phyloP scores from a whole-genome alignment of 2,797 vertebrate species.

The Morus bassanus region DNA sequence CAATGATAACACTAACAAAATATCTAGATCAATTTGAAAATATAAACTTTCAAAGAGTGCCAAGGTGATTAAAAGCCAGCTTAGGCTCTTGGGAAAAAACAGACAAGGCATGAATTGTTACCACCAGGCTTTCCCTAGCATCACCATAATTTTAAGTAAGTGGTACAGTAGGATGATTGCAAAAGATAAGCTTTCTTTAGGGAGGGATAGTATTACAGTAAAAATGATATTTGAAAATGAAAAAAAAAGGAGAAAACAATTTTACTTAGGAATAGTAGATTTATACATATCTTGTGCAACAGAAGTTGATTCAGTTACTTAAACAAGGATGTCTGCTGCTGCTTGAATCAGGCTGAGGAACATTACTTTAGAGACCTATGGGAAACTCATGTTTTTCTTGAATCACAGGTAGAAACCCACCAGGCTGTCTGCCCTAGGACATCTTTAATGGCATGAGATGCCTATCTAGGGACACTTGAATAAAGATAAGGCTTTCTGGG shows the following conservation, averaged over 20 bases:
- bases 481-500: neutral
- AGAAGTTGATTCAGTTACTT: neutral
- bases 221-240: neutral
- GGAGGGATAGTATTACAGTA: neutral
- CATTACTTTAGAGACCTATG: neutral
- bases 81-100: neutral
- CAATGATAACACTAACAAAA: neutral
- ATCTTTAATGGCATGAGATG: neutral
- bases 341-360: neutral
- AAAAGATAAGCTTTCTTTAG: neutral
- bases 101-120: neutral
- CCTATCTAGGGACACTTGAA: neutral
- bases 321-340: neutral
- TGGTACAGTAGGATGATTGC: neutral
- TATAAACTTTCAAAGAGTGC: neutral
- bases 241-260: rapidly evolving
- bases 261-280: neutral
- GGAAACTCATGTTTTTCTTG: neutral
- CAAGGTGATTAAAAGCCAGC: neutral
- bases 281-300: neutral
- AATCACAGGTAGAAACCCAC: neutral
- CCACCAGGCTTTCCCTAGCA: neutral
- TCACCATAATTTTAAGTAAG: neutral
- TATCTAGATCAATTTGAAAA: neutral
- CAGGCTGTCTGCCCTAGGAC: neutral